Conservation (phyloP, 2,113 vertebrate species). For the Egretta garzetta region DNA sequence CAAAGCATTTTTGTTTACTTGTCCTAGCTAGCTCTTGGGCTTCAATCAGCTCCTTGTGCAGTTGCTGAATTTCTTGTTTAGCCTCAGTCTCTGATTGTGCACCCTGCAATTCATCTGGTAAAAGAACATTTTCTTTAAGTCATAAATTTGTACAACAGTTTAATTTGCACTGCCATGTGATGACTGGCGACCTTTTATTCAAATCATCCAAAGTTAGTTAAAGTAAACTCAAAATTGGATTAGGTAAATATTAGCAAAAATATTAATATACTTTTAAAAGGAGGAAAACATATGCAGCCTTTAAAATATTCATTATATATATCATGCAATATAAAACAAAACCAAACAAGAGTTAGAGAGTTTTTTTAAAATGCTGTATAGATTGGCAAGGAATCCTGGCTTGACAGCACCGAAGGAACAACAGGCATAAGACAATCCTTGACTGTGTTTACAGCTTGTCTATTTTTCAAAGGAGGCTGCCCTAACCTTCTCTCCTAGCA, state of each 20-base stretch:
- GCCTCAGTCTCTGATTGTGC: conserved; percentile 89
- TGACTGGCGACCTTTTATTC: background rate
- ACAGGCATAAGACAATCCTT: background rate
- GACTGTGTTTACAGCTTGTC: background rate
- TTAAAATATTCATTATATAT: background rate
- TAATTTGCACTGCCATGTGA: conserved; percentile 14
- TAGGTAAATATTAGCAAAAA: conserved; percentile 66
- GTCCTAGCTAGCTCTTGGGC: conserved; percentile 95
- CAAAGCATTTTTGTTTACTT: conserved; percentile 94
- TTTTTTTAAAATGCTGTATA: background rate
- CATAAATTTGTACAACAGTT: conserved; percentile 52
- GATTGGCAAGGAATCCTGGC: background rate
- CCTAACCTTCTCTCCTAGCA: background rate
- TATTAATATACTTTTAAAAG: conserved; percentile 24
- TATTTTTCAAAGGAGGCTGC: background rate
- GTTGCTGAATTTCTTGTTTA: conserved; percentile 92
- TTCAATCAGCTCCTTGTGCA: conserved; percentile 92
- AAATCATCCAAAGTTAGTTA: conserved; percentile 52
- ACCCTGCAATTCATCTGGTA: conserved; percentile 88
- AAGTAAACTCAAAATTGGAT: conserved; percentile 23
- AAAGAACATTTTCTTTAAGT: conserved; percentile 77
- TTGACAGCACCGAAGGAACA: background rate
- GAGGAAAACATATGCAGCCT: background rate
- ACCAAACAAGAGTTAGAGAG: background rate
- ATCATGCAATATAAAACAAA: background rate